A percentile compares a stretch with the other conserved stretches of the same genome.
Evolutionary conservation across 2,797 vertebrate genomes (phyloP).

Genomic region (Buphagus erythrorhynchus): DNA sequence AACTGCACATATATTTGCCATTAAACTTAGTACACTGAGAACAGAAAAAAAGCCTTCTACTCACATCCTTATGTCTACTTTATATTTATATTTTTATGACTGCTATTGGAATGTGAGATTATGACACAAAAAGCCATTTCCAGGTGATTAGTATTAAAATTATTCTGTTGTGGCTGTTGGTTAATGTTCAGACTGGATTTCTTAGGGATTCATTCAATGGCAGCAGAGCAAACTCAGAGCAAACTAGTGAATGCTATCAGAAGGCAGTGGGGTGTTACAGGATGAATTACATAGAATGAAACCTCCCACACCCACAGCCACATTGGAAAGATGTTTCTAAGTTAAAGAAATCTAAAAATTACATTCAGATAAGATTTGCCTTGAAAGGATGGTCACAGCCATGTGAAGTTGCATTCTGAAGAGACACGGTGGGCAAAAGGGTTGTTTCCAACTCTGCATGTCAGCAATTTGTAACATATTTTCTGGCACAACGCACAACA

Average conservation of each 20-base stretch:
- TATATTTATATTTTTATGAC: constrained; percentile 39
- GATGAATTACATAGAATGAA: background rate
- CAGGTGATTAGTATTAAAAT: background rate
- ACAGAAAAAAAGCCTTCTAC: background rate
- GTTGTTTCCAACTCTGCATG: background rate
- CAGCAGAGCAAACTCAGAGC: background rate
- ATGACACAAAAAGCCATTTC: constrained; percentile 21
- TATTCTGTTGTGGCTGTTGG: background rate
- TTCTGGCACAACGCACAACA: background rate
- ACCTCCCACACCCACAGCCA: background rate
- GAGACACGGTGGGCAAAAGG: background rate
- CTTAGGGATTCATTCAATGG: background rate
- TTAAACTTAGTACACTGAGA: background rate
- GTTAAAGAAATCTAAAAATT: background rate
- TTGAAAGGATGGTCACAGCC: background rate
- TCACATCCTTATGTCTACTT: background rate
- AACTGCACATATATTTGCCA: background rate
- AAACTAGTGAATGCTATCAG: background rate
- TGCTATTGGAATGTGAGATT: background rate
- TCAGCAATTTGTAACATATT: background rate
- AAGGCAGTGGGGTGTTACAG: background rate
- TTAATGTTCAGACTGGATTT: constrained; percentile 40
- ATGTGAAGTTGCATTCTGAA: background rate
- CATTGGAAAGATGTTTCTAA: background rate
- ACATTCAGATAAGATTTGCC: background rate